Percentiles rank a stretch among this genome's conserved stretches.
Evolutionary conservation across 2,797 vertebrate genomes (phyloP).

Genomic region (Arremon brunneinucha): DNA sequence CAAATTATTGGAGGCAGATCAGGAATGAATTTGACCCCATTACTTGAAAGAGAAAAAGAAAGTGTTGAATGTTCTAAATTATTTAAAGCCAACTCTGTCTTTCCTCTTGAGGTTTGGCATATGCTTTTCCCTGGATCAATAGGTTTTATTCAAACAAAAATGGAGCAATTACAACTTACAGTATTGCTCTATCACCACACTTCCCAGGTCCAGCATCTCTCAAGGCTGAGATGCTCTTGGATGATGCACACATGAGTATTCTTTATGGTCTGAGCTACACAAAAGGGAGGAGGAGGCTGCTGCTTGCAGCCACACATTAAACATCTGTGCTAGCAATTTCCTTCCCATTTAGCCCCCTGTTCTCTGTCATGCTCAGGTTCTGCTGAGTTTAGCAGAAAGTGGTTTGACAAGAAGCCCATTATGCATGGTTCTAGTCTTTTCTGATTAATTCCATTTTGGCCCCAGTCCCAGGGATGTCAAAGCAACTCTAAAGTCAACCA

Average conservation of each 20-base stretch:
- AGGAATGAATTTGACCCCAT: conserved; percentile 40
- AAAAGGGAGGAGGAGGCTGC: not conserved
- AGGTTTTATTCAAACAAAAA: conserved; percentile 44
- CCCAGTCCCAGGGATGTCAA: not conserved
- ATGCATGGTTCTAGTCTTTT: conserved; percentile 9
- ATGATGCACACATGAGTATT: not conserved
- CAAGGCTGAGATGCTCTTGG: not conserved
- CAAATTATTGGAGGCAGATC: conserved; percentile 39
- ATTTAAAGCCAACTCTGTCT: conserved; percentile 40
- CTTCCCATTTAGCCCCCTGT: conserved; percentile 10
- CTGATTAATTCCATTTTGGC: conserved; percentile 17
- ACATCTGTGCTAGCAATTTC: conserved; percentile 9
- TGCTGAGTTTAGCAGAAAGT: conserved; percentile 48
- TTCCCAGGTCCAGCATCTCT: not conserved
- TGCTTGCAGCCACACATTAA: conserved; percentile 26
- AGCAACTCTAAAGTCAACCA: not conserved
- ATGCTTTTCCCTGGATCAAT: conserved; percentile 59
- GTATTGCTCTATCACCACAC: not conserved
- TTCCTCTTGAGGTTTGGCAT: not conserved
- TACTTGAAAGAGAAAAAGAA: conserved; percentile 26
- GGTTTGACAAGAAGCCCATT: conserved; percentile 10
- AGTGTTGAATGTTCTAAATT: conserved; percentile 37
- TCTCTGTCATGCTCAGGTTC: not conserved
- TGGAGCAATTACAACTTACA: not conserved
- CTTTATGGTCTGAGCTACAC: not conserved